A percentile compares a stretch with the other conserved stretches of the same genome.
Evolutionary conservation across 2,113 vertebrate genomes (phyloP).

Genomic region (Centropristis striata): DNA sequence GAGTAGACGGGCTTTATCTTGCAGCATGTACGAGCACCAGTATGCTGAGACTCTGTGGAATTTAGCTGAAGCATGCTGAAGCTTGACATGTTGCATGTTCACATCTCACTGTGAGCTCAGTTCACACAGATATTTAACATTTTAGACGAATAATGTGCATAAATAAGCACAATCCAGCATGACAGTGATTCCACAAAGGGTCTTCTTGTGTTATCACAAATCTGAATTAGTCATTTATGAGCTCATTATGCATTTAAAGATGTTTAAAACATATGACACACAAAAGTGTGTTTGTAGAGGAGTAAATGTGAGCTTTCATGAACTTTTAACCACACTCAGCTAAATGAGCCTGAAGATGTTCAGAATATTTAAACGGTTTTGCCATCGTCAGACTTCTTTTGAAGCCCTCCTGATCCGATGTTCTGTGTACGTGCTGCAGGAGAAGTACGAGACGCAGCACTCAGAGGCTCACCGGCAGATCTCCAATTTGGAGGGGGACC

Average conservation of each 20-base stretch:
- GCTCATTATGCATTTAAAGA: neutral
- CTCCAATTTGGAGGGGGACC: slow-evolving; percentile 91
- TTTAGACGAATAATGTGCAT: neutral
- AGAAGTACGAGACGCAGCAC: slow-evolving; percentile 92
- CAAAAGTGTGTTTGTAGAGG: neutral
- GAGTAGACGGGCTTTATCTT: neutral
- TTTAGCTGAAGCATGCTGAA: slow-evolving; percentile 32
- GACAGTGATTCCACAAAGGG: neutral
- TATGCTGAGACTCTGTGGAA: slow-evolving; percentile 27
- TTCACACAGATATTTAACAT: neutral
- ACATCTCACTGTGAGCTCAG: neutral
- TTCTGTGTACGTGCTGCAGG: slow-evolving; percentile 75
- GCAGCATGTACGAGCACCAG: slow-evolving; percentile 2
- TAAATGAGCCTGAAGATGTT: neutral
- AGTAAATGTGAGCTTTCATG: neutral
- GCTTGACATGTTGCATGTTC: neutral
- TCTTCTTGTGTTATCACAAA: neutral
- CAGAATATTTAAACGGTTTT: neutral
- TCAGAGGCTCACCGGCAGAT: slow-evolving; percentile 90
- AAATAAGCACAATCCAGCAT: neutral
- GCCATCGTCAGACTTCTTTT: neutral
- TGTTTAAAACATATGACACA: no score
- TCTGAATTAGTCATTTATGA: neutral
- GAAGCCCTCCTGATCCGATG: neutral
- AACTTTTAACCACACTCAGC: neutral